phyloP scores from a whole-genome alignment of 1,140 invertebrate genomes.

The Ctenoplectra terminalis region DNA sequence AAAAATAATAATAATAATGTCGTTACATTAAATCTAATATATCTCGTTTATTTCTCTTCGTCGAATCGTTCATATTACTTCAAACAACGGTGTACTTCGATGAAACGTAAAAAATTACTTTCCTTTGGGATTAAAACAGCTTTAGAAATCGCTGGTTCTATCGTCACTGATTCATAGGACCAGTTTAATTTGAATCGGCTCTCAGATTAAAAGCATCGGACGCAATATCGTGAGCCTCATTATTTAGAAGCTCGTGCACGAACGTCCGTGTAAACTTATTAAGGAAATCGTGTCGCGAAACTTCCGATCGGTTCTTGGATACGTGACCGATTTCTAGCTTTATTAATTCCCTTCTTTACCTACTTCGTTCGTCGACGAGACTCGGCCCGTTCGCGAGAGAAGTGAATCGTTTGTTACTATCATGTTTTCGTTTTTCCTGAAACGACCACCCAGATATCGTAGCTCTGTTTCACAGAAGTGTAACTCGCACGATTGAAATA shows the following conservation, averaged over 20 bases:
- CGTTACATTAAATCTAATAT: too few relatives aligned
- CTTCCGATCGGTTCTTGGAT: not conserved
- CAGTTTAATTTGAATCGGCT: not conserved
- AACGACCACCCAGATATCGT: slow-evolving; percentile 9
- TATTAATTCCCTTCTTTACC: not conserved
- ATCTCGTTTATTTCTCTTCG: too few relatives aligned
- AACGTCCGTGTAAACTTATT: slow-evolving; percentile 12
- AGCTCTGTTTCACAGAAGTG: slow-evolving; percentile 27
- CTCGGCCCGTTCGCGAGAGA: not conserved
- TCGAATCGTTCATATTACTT: too few relatives aligned
- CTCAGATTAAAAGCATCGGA: not conserved
- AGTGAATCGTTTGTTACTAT: slow-evolving; percentile 57
- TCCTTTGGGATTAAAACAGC: not conserved
- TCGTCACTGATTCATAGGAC: not conserved
- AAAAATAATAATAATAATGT: too few relatives aligned
- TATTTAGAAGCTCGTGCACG: not conserved
- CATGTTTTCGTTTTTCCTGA: slow-evolving; percentile 52
- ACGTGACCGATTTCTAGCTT: not conserved
- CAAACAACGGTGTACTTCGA: too few relatives aligned
- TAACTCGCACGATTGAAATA: slow-evolving; percentile 56
- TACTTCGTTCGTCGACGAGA: slow-evolving; percentile 25
- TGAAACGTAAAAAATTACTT: not conserved
- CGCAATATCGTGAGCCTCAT: not conserved
- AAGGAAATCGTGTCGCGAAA: not conserved
- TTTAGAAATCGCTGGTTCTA: not conserved